Conservation (phyloP, 2,797 vertebrate genomes). For the Trachurus trachurus region DNA sequence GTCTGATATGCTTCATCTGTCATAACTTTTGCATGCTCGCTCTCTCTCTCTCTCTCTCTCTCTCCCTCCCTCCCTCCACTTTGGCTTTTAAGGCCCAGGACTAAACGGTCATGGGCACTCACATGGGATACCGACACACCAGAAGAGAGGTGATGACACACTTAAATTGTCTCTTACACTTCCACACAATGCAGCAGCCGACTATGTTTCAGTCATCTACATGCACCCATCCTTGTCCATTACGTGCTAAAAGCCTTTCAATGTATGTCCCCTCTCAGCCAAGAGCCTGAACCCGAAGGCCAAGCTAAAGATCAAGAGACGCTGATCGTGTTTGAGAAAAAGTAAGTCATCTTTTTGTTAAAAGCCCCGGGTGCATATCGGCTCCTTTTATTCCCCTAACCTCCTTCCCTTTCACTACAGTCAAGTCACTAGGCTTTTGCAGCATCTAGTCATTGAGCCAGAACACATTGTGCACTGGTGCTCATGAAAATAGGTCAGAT, state of each 20-base stretch:
- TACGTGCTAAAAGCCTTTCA: conserved; percentile 76
- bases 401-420: conserved; percentile 59
- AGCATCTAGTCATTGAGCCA: conserved; percentile 68
- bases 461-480: conserved; percentile 77
- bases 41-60: conserved; percentile 1
- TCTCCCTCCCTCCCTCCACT: neutral
- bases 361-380: conserved; percentile 48
- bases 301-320: conserved; percentile 64
- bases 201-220: conserved; percentile 51
- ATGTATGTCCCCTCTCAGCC: conserved; percentile 72
- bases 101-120: conserved; percentile 62
- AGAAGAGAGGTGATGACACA: conserved; percentile 75
- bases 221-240: conserved; percentile 51
- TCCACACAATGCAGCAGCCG: conserved; percentile 8
- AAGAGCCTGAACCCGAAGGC: conserved; percentile 34
- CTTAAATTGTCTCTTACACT: conserved; percentile 52
- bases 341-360: conserved; percentile 78
- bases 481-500: conserved; percentile 78
- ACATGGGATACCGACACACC: conserved; percentile 62
- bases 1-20: conserved; percentile 36
- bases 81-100: conserved; percentile 41
- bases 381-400: conserved; percentile 68
- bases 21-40: conserved; percentile 19
- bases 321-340: conserved; percentile 80
- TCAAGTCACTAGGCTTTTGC: conserved; percentile 58